A percentile compares a stretch with the other conserved stretches of the same genome.
phyloP scores from a whole-genome alignment of 2,797 vertebrate species.

The Spheniscus humboldti region DNA sequence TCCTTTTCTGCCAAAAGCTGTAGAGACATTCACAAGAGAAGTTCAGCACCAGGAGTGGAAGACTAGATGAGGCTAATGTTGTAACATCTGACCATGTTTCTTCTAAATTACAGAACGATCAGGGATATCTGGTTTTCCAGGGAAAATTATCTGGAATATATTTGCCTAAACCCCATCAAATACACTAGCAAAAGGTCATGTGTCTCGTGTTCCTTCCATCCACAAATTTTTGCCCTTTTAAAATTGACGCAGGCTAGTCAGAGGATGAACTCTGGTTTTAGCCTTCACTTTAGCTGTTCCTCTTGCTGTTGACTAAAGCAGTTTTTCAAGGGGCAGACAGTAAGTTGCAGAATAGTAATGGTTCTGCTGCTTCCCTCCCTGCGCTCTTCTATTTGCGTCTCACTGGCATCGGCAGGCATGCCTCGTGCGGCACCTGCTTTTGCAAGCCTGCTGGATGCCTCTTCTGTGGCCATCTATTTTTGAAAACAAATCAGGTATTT shows the following conservation, averaged over 20 bases:
- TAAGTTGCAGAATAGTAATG: not conserved
- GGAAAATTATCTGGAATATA: not conserved
- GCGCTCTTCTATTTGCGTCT: not conserved
- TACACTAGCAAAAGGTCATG: not conserved
- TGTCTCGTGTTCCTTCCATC: not conserved
- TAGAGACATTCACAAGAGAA: not conserved
- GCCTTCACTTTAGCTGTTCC: not conserved
- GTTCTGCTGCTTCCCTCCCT: not conserved
- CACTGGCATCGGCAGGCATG: accelerated
- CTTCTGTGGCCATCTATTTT: not conserved
- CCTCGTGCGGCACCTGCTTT: not conserved
- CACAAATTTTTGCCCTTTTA: not conserved
- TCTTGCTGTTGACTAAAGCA: not conserved
- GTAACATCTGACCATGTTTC: not conserved
- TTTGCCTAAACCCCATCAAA: not conserved
- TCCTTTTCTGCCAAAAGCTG: not conserved
- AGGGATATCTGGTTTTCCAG: not conserved
- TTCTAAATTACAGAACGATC: not conserved
- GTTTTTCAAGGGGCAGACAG: not conserved
- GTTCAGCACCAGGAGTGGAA: not conserved
- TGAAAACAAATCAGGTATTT: not conserved
- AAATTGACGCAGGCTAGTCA: not conserved
- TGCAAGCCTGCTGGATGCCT: not conserved
- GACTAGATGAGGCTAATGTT: not conserved
- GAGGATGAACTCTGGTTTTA: not conserved